A percentile compares a stretch with the other conserved stretches of the same genome.
Evolutionary conservation across 2,888 invertebrate species (phyloP).

Genomic region (Caenorhabditis uteleia): DNA sequence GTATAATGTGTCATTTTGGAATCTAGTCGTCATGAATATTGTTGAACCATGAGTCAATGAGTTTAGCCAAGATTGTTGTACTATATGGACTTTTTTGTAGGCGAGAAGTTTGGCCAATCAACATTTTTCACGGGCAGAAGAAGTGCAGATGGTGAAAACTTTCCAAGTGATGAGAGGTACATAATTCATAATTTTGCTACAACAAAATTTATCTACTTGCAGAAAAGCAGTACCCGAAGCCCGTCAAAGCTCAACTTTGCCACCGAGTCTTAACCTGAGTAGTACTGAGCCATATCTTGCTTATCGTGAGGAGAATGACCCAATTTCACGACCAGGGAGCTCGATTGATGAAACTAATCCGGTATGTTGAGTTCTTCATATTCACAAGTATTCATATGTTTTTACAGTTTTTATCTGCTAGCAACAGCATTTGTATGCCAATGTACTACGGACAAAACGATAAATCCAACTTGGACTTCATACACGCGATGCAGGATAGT

Average conservation of each 20-base stretch:
- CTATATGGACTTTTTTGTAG: conserved; percentile 6
- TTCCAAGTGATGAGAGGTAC: background rate
- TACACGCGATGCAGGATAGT: conserved; percentile 3
- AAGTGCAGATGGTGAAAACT: conserved; percentile 27
- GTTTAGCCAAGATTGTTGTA: no score
- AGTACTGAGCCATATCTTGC: conserved; percentile 9
- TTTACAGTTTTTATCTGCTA: conserved; percentile 28
- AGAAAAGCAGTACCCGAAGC: background rate
- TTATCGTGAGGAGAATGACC: conserved; percentile 7
- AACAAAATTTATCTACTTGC: background rate
- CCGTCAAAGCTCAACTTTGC: conserved; percentile 29
- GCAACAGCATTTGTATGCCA: conserved; percentile 30
- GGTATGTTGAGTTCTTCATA: background rate
- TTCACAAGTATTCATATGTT: background rate
- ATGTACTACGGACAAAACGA: no score
- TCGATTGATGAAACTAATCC: conserved; percentile 7
- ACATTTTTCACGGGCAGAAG: conserved; percentile 29
- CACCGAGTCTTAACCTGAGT: conserved; percentile 22
- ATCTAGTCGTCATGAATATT: no score
- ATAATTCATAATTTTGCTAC: background rate
- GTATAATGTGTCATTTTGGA: no score
- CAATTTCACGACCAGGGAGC: conserved; percentile 20
- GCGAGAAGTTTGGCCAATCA: conserved; percentile 23
- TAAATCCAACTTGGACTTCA: no score
- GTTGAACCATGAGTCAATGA: no score